Percentiles rank a stretch among this genome's conserved stretches.
These are phyloP conservation scores for Cecropterus lyciades DNA, from an alignment of 1,140 invertebrate genomes.

Conservation along the genomic window DNA sequence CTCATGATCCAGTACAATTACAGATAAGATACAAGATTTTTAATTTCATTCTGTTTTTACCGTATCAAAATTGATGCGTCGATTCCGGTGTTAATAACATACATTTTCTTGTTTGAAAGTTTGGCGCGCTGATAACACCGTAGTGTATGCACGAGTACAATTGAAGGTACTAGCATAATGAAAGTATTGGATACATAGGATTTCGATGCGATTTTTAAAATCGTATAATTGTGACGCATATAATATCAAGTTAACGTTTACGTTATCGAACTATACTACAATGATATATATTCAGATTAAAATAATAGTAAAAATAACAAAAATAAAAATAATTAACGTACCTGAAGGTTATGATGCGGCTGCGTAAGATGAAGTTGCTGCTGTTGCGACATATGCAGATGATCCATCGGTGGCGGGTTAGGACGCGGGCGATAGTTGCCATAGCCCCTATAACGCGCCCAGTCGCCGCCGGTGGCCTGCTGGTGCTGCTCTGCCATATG, in stretches of 20 bases:
- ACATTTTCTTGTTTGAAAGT: neutral
- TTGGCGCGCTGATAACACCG: constrained; percentile 5
- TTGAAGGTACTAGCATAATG: too few relatives aligned
- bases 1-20: neutral
- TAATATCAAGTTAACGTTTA: too few relatives aligned
- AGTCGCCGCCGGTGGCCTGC: constrained; percentile 86
- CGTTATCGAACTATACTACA: too few relatives aligned
- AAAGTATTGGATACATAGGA: too few relatives aligned
- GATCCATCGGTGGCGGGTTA: constrained; percentile 84
- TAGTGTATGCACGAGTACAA: neutral
- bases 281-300: too few relatives aligned
- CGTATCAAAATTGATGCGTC: neutral
- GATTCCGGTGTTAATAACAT: neutral
- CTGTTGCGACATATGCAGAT: constrained; percentile 92
- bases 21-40: constrained; percentile 1
- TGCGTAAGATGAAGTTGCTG: constrained; percentile 94
- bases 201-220: too few relatives aligned
- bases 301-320: neutral
- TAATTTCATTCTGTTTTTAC: neutral
- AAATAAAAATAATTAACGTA: constrained; percentile 57
- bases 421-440: constrained; percentile 87
- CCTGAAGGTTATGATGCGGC: constrained; percentile 91
- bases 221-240: too few relatives aligned
- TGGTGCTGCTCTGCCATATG: constrained; percentile 98
- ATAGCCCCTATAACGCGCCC: constrained; percentile 86